Evolutionary conservation across 2,113 vertebrate species (phyloP), one percentile per base, ranked within the genome.

Genomic region (Proterorhinus semilunaris): DNA sequence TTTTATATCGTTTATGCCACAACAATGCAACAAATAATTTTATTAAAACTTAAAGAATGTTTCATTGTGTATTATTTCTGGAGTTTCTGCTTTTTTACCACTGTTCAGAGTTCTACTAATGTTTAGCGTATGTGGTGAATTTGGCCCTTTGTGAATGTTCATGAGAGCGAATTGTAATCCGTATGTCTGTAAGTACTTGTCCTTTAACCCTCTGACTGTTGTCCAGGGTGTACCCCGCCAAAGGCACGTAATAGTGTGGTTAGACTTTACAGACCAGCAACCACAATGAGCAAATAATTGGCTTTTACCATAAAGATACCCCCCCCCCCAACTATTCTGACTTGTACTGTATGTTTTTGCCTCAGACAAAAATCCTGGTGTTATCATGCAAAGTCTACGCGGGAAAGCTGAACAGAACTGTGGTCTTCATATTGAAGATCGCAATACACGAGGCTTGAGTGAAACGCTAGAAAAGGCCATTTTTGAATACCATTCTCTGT

Each of bases 341-440:
- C 42, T 16, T n/a, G 42, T 42, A 59, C 57, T 55, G 53, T 55
- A 59, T 59, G 27, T 44, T 13, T 59, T 7, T 59, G 51, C 59
- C 68, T 72, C 27, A 11, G 7, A 36, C 51, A 84, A 64, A 83
- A 82, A 62, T 50, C 46, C 74, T 78, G 70, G 76, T 74, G 69
- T 76, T 78, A 66, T 73, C 76, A 47, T 44, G 61, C 61, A 74
- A 65, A 67, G 68, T 21, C 53, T 55, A 76, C 49, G 76, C 46
- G 65, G 9, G 12, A 72, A 78, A 52, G 68, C 71, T 69, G 27
- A 47, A 69, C 69, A 48, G 61, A 73, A 69, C 73, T 67, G 55
- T 51, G 79, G 75, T 91, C 89, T 91, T 92, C 90, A 92, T 86
- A 91, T 90, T 92, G 91, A 91, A 92, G 90, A 86, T 80, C 75